Evolutionary conservation across 1,140 invertebrate species (phyloP), one percentile per base, ranked within the genome.

Genomic region (Cotesia chilonis): DNA sequence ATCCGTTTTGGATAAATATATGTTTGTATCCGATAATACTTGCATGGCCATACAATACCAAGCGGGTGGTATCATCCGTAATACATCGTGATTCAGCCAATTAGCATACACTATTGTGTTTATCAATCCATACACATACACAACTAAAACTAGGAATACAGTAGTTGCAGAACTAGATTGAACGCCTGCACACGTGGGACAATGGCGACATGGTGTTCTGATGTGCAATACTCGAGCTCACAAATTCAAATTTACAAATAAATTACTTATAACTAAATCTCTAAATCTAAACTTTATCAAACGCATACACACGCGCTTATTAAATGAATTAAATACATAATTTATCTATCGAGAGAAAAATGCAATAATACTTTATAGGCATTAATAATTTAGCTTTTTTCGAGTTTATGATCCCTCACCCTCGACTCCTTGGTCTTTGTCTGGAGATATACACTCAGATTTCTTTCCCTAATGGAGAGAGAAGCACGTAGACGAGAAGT

Each of bases 361-460:
- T 28, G 38, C 14, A 59, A 20, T 20, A 59, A 28, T 9, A 59
- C 17, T 59, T 20, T 59, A 47, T 47, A 47, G 41, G 41, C 17
- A 59, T 1, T 9, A 60, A 69, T 57, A 69, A 69, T 69, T 69
- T 60, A 55, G 60, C 60, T 69, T 59, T 69, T 69, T 37, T 36
- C 28, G 37, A 60, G 28, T 69, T 69, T 60, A 69, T 60, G 68
- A 60, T 28, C 28, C 35, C 69, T 59, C 68, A n/a, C 64, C 37
- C 59, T 51, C 52, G 2, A 64, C 14, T 17, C 59, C 51, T 20
- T 20, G 17, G 20, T 47, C 41, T 47, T 7, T 6, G 41, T 47
- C 10, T 47, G 10, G 6, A 47, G 6, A 47, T 47, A 47, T 47
- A 10, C 10, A 47, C 6, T 9, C 6, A 47, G 41, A 47, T 47